Percentiles rank a stretch among this genome's conserved stretches.
These are phyloP conservation scores for Aculops lycopersici DNA, from an alignment of 1,140 invertebrate species.

Conservation along the genomic window DNA sequence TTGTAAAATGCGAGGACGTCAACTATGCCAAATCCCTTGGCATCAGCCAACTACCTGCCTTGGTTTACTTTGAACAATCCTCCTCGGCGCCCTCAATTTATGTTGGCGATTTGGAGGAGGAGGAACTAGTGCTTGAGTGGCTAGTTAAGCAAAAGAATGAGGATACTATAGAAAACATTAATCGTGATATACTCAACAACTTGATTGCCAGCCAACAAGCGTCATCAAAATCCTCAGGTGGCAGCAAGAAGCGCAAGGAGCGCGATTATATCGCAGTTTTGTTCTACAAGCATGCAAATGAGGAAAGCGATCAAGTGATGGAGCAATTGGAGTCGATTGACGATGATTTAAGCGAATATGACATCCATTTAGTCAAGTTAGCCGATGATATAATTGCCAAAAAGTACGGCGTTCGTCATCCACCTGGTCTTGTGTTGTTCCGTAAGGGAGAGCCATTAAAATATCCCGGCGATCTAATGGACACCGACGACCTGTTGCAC, in stretches of 20 bases:
- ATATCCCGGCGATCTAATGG: conserved; percentile 32
- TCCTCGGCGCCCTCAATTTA: conserved; percentile 9
- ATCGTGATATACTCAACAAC: conserved; percentile 42
- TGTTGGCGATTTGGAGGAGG: conserved; percentile 12
- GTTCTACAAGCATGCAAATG: conserved; percentile 53
- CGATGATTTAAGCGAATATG: conserved; percentile 60
- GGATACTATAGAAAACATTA: conserved; percentile 63
- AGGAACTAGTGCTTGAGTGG: conserved; percentile 14
- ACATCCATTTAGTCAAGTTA: conserved; percentile 64
- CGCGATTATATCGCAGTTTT: conserved; percentile 69
- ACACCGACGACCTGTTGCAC: conserved; percentile 26
- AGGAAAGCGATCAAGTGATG: conserved; percentile 21
- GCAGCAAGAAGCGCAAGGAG: too few relatives aligned
- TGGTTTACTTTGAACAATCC: conserved; percentile 14
- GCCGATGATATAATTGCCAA: conserved; percentile 64
- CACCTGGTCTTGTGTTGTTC: conserved; percentile 63
- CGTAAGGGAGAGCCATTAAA: conserved; percentile 59
- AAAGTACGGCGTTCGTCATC: conserved; percentile 58
- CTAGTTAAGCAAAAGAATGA: conserved; percentile 24
- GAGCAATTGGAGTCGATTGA: conserved; percentile 60
- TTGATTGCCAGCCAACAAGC: too few relatives aligned
- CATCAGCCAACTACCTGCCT: conserved; percentile 37
- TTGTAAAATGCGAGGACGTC: conserved; percentile 65
- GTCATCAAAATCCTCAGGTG: too few relatives aligned
- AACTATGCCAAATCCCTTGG: conserved; percentile 50